phyloP scores from a whole-genome alignment of 2,888 invertebrate species.

The Tachystola acroxantha region DNA sequence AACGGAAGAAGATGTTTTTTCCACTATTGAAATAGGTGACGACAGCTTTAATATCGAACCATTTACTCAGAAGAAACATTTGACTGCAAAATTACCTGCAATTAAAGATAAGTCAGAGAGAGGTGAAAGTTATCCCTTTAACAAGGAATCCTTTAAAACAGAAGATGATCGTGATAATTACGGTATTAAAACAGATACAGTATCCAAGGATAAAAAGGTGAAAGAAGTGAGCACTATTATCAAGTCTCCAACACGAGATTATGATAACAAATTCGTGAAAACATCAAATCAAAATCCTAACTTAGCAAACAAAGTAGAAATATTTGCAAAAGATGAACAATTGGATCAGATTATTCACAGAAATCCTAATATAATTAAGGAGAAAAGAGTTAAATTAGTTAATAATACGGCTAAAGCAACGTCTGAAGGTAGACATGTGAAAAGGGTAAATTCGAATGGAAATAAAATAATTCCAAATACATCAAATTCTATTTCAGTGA shows the following conservation, averaged over 20 bases:
- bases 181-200: too few species aligned
- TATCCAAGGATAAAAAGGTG: too few species aligned
- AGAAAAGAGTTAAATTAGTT: slow-evolving; percentile 8
- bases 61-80: not conserved
- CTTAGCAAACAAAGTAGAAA: not conserved
- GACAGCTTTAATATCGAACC: too few species aligned
- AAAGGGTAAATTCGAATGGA: not conserved
- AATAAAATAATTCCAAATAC: not conserved
- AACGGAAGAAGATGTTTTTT: slow-evolving; percentile 3
- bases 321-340: not conserved
- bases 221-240: too few species aligned
- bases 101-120: too few species aligned
- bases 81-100: not conserved
- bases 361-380: slow-evolving; percentile 6
- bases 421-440: too few species aligned
- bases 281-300: not conserved
- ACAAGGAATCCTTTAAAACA: too few species aligned
- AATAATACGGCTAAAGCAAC: not conserved
- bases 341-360: not conserved
- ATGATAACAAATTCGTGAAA: not conserved
- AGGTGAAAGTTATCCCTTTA: too few species aligned
- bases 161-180: too few species aligned
- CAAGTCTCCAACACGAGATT: not conserved
- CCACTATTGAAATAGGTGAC: not conserved
- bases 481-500: not conserved